Evolutionary conservation across 2,113 vertebrate species (phyloP).

Genomic region (Erinaceus europaeus): DNA sequence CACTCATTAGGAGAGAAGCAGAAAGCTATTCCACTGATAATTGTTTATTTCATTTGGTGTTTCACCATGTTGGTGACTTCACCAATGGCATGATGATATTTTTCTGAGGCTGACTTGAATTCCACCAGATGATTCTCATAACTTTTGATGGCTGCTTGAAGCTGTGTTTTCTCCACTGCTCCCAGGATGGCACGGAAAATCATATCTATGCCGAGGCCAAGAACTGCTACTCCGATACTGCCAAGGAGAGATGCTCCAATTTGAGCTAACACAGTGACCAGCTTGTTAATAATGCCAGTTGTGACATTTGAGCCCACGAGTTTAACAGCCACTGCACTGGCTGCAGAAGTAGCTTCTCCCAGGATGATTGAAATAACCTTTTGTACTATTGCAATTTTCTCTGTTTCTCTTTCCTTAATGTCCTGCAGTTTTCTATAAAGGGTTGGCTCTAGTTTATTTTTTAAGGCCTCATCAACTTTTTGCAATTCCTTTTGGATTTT

Average conservation of each 20-base stretch:
- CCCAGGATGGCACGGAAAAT: slow-evolving; percentile 83
- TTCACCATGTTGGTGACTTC: slow-evolving; percentile 79
- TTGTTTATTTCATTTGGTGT: slow-evolving; percentile 71
- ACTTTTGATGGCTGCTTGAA: slow-evolving; percentile 80
- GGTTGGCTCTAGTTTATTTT: slow-evolving; percentile 82
- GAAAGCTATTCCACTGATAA: not conserved
- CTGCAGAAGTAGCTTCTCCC: slow-evolving; percentile 81
- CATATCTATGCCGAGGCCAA: slow-evolving; percentile 83
- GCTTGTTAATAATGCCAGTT: slow-evolving; percentile 76
- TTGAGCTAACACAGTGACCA: slow-evolving; percentile 74
- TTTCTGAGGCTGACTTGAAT: slow-evolving; percentile 82
- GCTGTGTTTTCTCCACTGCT: slow-evolving; percentile 81
- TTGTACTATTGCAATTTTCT: slow-evolving; percentile 83
- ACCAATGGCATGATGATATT: slow-evolving; percentile 75
- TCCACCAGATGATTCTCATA: slow-evolving; percentile 82
- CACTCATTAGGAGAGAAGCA: not conserved
- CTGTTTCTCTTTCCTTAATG: slow-evolving; percentile 81
- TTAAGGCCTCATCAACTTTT: slow-evolving; percentile 81
- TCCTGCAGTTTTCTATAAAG: slow-evolving; percentile 83
- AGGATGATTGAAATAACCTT: slow-evolving; percentile 81
- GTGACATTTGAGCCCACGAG: slow-evolving; percentile 78
- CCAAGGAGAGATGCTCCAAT: slow-evolving; percentile 83
- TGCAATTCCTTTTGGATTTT: slow-evolving; percentile 81
- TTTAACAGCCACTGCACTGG: slow-evolving; percentile 81
- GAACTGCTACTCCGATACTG: slow-evolving; percentile 79